Base-by-base conservation (phyloP, 2,888 invertebrate genomes). In the Orchestes rusci region DNA sequence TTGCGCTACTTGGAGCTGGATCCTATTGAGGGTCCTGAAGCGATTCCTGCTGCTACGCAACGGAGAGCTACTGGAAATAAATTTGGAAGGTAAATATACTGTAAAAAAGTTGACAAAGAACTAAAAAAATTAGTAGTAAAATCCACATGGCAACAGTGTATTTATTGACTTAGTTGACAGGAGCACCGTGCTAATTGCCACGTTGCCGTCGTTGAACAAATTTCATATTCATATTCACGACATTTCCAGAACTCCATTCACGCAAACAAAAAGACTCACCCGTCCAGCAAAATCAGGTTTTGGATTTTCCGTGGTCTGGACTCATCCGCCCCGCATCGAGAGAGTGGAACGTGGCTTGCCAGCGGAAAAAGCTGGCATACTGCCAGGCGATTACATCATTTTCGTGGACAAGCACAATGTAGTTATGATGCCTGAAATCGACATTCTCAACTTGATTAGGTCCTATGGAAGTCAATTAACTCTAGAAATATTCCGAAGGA, bases 241-340 rank as follows among this genome's bases (percentile, higher is more conserved):
- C n/a, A 16, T 34, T 8, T 37, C 88, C 7, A 74, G 87, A 44
- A 90, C 89, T 1, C 89, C 89, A 0, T 90, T 89, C 61, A 90
- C 89, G 12, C 79, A 82, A 48, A 85, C 88, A 32, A 83, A 84
- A 62, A 66, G 68, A 45, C 66, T 82, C 52, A 66, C 66, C 5
- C 62, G 73, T 31, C 56, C 60, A 23, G 59, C 66, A 13, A 68
- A 66, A 53, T 60, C 63, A n/a, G 84, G 85, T 16, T 86, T 83
- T 57, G 90, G 90, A 12, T 90, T 90, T 69, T 88, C 88, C 3
- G 82, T 90, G 39, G 88, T 89, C 1, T 90, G 90, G 90, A 90
- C 89, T 4, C 80, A 86, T 59, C 90, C 90, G 0, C 90, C 90
- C 3, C 75, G 88, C 16, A 84, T 91, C 31, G 90, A 90, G 63